A percentile compares a stretch with the other conserved stretches of the same genome.
These are phyloP conservation scores for Borostomias antarcticus DNA, from an alignment of 2,797 vertebrate species.

Conservation along the genomic window DNA sequence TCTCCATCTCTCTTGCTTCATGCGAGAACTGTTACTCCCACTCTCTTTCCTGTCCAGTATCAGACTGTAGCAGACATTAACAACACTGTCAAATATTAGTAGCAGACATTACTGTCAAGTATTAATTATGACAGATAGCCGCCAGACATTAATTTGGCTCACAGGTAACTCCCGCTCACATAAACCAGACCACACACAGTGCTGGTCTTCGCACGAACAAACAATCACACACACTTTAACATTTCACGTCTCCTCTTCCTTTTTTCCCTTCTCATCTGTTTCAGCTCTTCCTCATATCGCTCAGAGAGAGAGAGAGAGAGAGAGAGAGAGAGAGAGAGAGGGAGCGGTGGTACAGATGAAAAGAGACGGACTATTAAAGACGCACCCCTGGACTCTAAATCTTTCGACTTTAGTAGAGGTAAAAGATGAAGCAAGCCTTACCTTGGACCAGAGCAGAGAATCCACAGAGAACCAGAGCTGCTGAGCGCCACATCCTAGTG, in stretches of 20 bases:
- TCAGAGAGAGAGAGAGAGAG: neutral
- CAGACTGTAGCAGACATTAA: neutral
- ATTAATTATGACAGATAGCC: neutral
- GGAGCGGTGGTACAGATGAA: neutral
- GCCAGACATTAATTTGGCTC: neutral
- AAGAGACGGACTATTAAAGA: neutral
- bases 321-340: neutral
- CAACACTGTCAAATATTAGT: too few relatives aligned
- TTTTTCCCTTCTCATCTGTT: neutral
- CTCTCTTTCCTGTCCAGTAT: neutral
- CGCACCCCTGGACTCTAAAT: neutral
- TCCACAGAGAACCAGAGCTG: conserved; percentile 75
- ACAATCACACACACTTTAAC: neutral
- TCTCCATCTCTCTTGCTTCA: conserved; percentile 47
- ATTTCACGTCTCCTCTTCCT: neutral
- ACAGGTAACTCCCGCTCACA: conserved; percentile 1
- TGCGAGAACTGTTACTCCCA: conserved; percentile 15
- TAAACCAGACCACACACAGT: conserved; percentile 43
- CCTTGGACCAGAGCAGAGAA: conserved; percentile 78
- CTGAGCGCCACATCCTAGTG: conserved; percentile 79
- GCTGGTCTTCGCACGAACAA: neutral
- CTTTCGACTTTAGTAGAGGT: neutral
- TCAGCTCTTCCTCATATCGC: neutral
- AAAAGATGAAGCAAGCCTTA: conserved; percentile 58
- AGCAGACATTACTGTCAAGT: neutral